phyloP scores from a whole-genome alignment of 2,113 vertebrate genomes.

The Rhagologus leucostigma region DNA sequence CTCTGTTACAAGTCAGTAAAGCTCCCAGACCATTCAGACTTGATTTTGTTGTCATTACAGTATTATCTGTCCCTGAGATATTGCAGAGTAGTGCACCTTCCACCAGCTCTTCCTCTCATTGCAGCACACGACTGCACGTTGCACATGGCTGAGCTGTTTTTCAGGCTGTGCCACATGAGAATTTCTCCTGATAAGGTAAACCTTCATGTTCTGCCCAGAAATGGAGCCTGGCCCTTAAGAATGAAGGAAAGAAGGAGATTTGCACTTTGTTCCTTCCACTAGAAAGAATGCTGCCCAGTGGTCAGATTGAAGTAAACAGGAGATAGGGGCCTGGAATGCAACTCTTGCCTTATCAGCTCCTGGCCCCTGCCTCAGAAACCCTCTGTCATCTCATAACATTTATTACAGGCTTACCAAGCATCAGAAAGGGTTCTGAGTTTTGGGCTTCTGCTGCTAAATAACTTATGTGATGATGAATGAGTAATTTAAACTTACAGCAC shows the following conservation, averaged over 20 bases:
- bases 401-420: not conserved
- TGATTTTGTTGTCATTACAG: not conserved
- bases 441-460: not conserved
- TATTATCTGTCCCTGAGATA: not conserved
- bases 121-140: accelerated
- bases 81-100: not conserved
- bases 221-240: not conserved
- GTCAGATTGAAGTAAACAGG: not conserved
- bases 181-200: constrained; percentile 24
- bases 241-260: not conserved
- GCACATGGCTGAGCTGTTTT: not conserved
- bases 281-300: constrained; percentile 9
- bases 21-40: not conserved
- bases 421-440: not conserved
- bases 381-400: not conserved
- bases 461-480: not conserved
- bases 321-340: constrained; percentile 17
- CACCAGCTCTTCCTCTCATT: not conserved
- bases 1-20: not conserved
- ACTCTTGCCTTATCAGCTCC: constrained; percentile 1
- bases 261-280: not conserved
- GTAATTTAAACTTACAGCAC: not conserved
- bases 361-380: not conserved
- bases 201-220: not conserved
- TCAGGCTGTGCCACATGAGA: not conserved